Evolutionary conservation across 2,888 invertebrate species (phyloP).

Genomic region (Andrena marginata): DNA sequence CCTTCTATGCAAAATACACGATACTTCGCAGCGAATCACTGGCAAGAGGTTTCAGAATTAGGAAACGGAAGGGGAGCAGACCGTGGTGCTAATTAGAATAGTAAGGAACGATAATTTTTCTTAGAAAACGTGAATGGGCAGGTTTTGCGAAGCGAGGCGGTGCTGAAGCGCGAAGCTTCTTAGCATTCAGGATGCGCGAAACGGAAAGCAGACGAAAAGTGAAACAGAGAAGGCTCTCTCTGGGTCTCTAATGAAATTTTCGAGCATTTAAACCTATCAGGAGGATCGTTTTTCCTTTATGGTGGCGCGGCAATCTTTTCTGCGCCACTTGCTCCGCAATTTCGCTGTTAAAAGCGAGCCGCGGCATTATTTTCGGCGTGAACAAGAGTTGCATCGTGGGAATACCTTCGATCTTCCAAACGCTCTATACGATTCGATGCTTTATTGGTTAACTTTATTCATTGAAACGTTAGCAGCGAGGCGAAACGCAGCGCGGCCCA

Average conservation of each 20-base stretch:
- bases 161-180: background rate
- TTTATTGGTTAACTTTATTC: conserved; percentile 80
- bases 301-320: background rate
- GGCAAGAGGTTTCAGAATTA: background rate
- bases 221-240: background rate
- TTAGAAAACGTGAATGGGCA: background rate
- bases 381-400: conserved; percentile 6
- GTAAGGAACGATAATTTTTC: background rate
- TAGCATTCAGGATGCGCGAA: background rate
- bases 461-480: conserved; percentile 68
- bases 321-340: background rate
- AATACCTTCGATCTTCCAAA: conserved; percentile 51
- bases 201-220: background rate
- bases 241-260: conserved; percentile 26
- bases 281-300: background rate
- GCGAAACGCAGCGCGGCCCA: conserved; percentile 55
- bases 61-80: background rate
- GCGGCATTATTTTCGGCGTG: conserved; percentile 52
- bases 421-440: conserved; percentile 61
- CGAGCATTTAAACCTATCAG: background rate
- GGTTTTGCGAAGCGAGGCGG: background rate
- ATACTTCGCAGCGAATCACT: background rate
- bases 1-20: background rate
- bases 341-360: conserved; percentile 31
- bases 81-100: background rate